Conservation (phyloP, 1,140 invertebrate genomes). For the Antheraea pernyi region DNA sequence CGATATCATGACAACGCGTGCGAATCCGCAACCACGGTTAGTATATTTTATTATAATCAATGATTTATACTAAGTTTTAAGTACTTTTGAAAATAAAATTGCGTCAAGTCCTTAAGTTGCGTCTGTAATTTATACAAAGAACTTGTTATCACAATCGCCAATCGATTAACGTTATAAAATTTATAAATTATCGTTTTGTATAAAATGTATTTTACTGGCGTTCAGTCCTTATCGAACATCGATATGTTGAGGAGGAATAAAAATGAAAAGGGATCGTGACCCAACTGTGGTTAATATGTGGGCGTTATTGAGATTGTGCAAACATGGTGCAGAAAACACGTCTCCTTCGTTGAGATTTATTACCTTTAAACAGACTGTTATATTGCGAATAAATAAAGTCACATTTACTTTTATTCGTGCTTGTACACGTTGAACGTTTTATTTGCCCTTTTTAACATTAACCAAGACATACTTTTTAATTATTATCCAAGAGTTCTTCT, state of each 20-base stretch:
- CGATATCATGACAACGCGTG: no score
- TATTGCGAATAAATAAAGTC: constrained; percentile 11
- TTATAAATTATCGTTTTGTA: neutral
- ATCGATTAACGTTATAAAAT: neutral
- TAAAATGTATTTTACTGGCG: neutral
- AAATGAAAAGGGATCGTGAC: constrained; percentile 21
- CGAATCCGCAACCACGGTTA: no score
- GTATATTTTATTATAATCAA: no score
- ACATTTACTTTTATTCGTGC: neutral
- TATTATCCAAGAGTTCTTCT: neutral
- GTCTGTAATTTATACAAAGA: neutral
- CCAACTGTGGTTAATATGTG: constrained; percentile 18
- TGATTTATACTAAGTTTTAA: no score
- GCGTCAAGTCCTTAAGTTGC: no score
- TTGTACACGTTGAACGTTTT: neutral
- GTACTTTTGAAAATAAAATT: no score
- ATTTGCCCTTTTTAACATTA: neutral
- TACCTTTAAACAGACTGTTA: constrained; percentile 7
- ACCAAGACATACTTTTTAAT: neutral
- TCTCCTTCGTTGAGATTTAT: constrained; percentile 11
- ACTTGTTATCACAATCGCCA: neutral
- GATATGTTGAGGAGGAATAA: constrained; percentile 5
- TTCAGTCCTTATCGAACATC: constrained; percentile 2
- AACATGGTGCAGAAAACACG: constrained; percentile 14
- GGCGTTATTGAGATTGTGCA: constrained; percentile 19